phyloP scores from a whole-genome alignment of 2,888 invertebrate genomes.

The Matsumyia berberina region DNA sequence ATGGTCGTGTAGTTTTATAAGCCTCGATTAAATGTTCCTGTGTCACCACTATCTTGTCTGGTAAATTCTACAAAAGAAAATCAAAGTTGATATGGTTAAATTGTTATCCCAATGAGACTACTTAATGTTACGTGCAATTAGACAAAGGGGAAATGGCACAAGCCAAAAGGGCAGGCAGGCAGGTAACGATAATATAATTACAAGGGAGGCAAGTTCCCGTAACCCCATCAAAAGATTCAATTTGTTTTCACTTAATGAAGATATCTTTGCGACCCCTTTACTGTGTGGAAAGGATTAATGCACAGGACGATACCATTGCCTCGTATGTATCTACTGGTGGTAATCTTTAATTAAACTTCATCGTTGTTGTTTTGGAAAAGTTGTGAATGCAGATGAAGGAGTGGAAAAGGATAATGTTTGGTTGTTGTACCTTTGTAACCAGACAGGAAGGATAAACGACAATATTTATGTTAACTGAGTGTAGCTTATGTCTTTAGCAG shows the following conservation, averaged over 20 bases:
- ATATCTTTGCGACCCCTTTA: constrained; percentile 57
- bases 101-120: constrained; percentile 6
- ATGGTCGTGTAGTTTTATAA: constrained; percentile 90
- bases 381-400: constrained; percentile 12
- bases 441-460: constrained; percentile 46
- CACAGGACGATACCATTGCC: constrained; percentile 44
- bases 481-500: constrained; percentile 18
- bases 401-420: constrained; percentile 26
- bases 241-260: constrained; percentile 70
- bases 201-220: constrained; percentile 9
- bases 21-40: constrained; percentile 88
- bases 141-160: constrained; percentile 29
- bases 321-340: constrained; percentile 63
- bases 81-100: constrained; percentile 80
- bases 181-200: constrained; percentile 52
- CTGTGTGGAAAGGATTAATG: constrained; percentile 49
- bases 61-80: constrained; percentile 80
- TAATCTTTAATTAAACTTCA: constrained; percentile 75
- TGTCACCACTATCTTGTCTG: constrained; percentile 84
- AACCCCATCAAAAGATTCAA: constrained; percentile 66
- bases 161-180: constrained; percentile 22
- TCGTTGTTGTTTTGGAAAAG: constrained; percentile 42
- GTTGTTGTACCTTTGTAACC: constrained; percentile 49
- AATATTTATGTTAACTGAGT: constrained; percentile 35
- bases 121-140: constrained; percentile 49